Conservation (phyloP, 2,113 vertebrate genomes). For the Onychostoma macrolepis region DNA sequence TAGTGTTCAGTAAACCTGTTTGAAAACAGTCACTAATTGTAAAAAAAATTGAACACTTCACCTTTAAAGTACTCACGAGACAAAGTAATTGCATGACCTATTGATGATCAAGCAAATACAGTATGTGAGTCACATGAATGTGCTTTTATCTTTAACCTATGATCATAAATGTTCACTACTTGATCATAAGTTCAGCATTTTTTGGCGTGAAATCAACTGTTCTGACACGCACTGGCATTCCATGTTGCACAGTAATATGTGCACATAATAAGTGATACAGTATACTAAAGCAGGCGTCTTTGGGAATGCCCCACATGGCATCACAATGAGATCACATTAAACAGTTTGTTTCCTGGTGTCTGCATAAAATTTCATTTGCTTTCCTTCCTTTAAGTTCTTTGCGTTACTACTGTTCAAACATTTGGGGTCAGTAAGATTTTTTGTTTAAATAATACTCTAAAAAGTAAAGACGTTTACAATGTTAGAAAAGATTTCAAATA, state of each 20-base stretch:
- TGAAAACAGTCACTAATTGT: neutral
- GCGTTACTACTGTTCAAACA: neutral
- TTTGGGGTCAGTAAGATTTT: neutral
- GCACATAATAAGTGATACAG: neutral
- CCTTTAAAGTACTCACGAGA: neutral
- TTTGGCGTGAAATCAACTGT: neutral
- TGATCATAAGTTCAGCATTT: neutral
- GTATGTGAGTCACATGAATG: neutral
- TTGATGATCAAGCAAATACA: neutral
- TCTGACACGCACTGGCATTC: neutral
- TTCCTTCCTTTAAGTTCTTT: neutral
- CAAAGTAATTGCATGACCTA: neutral
- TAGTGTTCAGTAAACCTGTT: neutral
- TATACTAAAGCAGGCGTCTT: neutral
- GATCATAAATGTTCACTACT: neutral
- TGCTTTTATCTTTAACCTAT: neutral
- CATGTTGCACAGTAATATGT: neutral
- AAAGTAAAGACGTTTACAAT: too few relatives aligned
- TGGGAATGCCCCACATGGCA: constrained; percentile 10
- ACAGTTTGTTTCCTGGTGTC: neutral
- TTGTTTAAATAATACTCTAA: neutral
- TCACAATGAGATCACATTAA: constrained; percentile 3
- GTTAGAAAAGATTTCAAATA: too few relatives aligned
- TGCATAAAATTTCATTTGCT: neutral
- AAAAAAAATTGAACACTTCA: neutral